Evolutionary conservation across 2,797 vertebrate genomes (phyloP).

Genomic region (Spinus olivaceus): DNA sequence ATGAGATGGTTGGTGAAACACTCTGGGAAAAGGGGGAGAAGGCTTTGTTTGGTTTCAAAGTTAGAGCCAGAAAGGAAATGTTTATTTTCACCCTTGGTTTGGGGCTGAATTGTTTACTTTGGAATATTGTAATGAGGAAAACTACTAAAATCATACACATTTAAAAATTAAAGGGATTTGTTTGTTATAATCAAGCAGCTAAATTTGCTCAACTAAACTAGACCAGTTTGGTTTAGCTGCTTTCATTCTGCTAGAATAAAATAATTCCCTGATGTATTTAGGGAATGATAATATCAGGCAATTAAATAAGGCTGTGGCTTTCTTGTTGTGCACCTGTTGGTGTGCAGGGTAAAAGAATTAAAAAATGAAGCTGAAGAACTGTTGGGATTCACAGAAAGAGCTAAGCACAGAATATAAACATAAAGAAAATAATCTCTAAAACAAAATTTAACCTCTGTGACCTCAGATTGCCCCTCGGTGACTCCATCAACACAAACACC

Average conservation of each 20-base stretch:
- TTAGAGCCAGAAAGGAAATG: background rate
- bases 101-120: background rate
- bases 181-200: background rate
- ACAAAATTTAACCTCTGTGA: background rate
- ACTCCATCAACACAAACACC: background rate
- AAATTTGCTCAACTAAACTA: background rate
- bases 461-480: background rate
- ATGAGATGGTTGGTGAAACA: background rate
- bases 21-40: background rate
- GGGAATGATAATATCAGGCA: background rate
- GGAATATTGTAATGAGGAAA: background rate
- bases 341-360: background rate
- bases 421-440: background rate
- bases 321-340: background rate
- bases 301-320: background rate
- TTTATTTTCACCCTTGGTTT: background rate
- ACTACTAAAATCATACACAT: background rate
- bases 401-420: background rate
- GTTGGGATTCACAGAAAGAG: background rate
- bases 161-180: background rate
- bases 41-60: background rate
- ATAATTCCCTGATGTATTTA: background rate
- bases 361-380: background rate
- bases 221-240: background rate
- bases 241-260: background rate